Base-by-base conservation (phyloP, 2,797 vertebrate genomes). In the Danionella dracula region DNA sequence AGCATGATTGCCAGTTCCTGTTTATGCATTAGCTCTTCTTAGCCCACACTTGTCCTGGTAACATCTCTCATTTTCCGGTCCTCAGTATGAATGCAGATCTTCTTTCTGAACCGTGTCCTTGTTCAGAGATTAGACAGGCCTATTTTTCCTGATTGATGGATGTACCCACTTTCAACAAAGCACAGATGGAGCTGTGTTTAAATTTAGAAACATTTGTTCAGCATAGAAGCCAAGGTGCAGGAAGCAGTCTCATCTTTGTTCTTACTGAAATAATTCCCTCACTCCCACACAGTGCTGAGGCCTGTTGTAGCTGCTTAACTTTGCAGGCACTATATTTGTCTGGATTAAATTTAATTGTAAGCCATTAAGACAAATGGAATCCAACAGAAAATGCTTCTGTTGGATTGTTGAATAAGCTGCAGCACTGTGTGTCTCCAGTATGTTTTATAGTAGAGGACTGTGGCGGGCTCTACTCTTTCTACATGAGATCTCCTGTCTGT, bases 1-100 rank as follows among this genome's bases (percentile, higher is more conserved):
- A 55, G 27, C 3, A 29, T 45, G 20, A 66, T 46, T 66, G 41
- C 20, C 83, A 83, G 80, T 79, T 82, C 69, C 55, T 71, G 59
- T 85, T 81, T 79, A 46, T 20, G 32, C 41, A 34, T 56, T 68
- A 79, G 68, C 60, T 71, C 49, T 67, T 20, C 15, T 51, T 11
- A 31, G 41, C 8, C 50, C 16, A 5, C 66, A 62, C 38, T 17
- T 60, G 34, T 37, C 44, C 34, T 44, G 11, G 7, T 34, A 17
- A 34, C 10, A 53, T 60, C 11, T 20, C 19, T 5, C 42, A 27
- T 32, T 29, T 34, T 20, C 38, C 23, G 11, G 20, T 38, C 49
- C 40, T n/a, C 17, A 3, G 7, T 40, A 27, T 48, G 17, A 34
- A 56, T 12, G 34, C 42, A 56, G 23, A 66, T 57, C 53, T 66